phyloP scores from a whole-genome alignment of 1,140 invertebrate species.

The Polypedilum vanderplanki region DNA sequence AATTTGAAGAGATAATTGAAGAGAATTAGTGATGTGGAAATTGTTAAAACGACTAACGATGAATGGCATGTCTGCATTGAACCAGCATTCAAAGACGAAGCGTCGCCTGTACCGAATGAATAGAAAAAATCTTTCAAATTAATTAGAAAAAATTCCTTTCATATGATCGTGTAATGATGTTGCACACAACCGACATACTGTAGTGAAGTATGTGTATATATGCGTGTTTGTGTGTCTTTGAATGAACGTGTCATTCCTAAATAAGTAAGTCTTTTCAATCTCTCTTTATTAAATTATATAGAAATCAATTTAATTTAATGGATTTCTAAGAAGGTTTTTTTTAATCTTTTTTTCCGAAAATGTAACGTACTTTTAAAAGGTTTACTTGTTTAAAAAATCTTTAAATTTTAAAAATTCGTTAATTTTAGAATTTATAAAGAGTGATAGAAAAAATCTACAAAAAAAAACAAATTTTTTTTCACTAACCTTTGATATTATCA shows the following conservation, averaged over 20 bases:
- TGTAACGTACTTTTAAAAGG: no score
- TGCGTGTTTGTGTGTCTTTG: no score
- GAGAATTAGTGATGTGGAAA: slow-evolving; percentile 17
- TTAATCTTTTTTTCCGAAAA: no score
- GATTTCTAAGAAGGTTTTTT: no score
- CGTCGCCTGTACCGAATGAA: slow-evolving; percentile 16
- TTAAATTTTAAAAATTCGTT: no score
- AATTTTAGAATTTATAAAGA: no score
- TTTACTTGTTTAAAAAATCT: no score
- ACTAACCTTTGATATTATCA: slow-evolving; percentile 17
- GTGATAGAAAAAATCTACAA: neutral
- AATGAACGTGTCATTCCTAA: no score
- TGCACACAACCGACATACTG: neutral
- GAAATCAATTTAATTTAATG: no score
- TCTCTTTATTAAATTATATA: no score
- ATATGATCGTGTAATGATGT: neutral
- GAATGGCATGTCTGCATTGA: slow-evolving; percentile 22
- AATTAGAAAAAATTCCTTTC: slow-evolving; percentile 19
- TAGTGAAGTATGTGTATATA: no score
- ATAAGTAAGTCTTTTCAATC: no score
- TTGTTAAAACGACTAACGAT: slow-evolving; percentile 26
- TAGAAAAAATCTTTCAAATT: slow-evolving; percentile 23
- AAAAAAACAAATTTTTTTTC: neutral
- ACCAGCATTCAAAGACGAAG: slow-evolving; percentile 19
- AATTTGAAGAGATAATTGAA: slow-evolving; percentile 28